Evolutionary conservation across 2,797 vertebrate genomes (phyloP), one percentile per base, ranked within the genome.

Genomic region (Novumbra hubbsi): DNA sequence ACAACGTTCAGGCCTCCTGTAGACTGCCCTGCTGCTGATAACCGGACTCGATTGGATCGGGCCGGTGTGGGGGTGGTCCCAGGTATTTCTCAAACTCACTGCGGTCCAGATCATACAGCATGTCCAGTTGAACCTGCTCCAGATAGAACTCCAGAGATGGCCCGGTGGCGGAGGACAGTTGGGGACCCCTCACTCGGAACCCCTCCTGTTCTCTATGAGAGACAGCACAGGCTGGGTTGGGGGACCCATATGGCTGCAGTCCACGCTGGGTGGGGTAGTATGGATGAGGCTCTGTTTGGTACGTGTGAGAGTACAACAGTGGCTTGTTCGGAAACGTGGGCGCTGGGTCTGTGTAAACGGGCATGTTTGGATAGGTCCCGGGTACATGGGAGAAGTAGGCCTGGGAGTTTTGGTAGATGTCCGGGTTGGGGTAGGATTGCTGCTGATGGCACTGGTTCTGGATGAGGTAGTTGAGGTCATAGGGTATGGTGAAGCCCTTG

Each of bases 1-100:
- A 45, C 41, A 60, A 24, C 0, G 63, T 81, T 64, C 48, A 69
- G 24, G 74, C 75, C 41, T 83, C 78, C 76, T 81, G 88, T 79
- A 78, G 77, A 83, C 77, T 76, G 74, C 65, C 81, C 70, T 83
- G 82, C 70, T 81, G 75, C 0, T 77, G 73, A 81, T 80, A 85
- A 78, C 63, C 78, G 70, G 79, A 82, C 73, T 88, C 82, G 70
- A 72, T 77, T 0, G 85, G 75, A 57, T 95, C 94, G 0, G 93
- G 78, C 78, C 92, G 89, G 68, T 90, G 83, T 4, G 79, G 55
- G 63, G 81, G 85, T 2, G 96, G 96, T 71, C 93, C 92, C 81
- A 99, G 91, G 80, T 98, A 98, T 86, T 98, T 96, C 86, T 99
- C 96, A 65, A 99, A 98, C 83, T 99, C 97, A 30, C 93, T 94